Conservation (phyloP, 2,888 invertebrate species). For the Mallateleia sp. region DNA sequence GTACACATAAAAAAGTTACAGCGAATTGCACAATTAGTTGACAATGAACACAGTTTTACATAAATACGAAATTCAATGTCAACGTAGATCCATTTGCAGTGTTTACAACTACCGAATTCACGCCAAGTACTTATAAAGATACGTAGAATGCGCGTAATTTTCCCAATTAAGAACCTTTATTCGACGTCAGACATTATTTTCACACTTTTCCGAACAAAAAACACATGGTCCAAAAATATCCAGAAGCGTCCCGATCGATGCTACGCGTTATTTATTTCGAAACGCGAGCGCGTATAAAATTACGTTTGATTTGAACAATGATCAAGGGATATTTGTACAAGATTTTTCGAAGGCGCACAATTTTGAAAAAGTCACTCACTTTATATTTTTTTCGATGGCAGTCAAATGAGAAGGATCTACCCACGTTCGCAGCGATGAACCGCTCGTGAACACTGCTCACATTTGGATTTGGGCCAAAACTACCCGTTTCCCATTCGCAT, state of each 20-base stretch:
- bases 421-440: conserved; percentile 43
- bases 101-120: not conserved
- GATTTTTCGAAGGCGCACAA: no score
- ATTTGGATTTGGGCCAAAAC: conserved; percentile 73
- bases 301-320: not conserved
- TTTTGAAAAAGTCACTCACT: not conserved
- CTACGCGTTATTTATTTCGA: no score
- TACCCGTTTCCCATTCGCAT: conserved; percentile 66
- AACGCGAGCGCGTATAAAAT: no score
- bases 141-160: not conserved
- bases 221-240: not conserved
- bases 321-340: not conserved
- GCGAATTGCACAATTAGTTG: conserved; percentile 14
- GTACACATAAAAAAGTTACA: conserved; percentile 15
- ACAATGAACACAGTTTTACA: not conserved
- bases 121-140: not conserved
- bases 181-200: not conserved
- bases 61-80: conserved; percentile 26
- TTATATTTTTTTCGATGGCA: not conserved
- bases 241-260: no score
- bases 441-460: conserved; percentile 57
- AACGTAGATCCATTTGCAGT: not conserved
- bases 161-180: not conserved
- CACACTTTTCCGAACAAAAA: not conserved
- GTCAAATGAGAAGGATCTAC: conserved; percentile 16